Evolutionary conservation across 2,113 vertebrate species (phyloP).

Genomic region (Thermophis baileyi): DNA sequence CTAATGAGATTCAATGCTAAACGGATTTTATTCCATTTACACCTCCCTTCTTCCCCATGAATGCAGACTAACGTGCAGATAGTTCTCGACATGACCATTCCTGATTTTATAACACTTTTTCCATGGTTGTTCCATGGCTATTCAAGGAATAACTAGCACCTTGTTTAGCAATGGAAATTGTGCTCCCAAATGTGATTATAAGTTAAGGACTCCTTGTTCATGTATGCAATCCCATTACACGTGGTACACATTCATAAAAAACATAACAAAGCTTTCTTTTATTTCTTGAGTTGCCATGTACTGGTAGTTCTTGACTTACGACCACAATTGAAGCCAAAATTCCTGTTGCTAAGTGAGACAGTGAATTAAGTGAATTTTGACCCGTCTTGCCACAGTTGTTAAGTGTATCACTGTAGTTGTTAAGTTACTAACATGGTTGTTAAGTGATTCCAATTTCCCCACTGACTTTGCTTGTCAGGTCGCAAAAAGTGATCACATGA

Average conservation of each 20-base stretch:
- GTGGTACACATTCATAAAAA: not conserved
- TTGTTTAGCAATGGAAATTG: not conserved
- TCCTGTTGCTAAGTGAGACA: too few relatives aligned
- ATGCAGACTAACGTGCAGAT: not conserved
- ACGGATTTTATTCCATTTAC: not conserved
- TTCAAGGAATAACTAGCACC: not conserved
- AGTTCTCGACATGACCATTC: not conserved
- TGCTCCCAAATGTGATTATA: not conserved
- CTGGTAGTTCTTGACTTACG: too few relatives aligned
- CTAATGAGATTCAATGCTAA: not conserved
- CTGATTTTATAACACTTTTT: not conserved
- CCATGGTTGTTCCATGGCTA: not conserved
- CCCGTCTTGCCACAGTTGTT: too few relatives aligned
- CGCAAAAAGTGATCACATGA: too few relatives aligned
- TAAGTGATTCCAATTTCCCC: too few relatives aligned
- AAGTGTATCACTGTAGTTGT: too few relatives aligned
- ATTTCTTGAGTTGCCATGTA: too few relatives aligned
- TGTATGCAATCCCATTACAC: not conserved
- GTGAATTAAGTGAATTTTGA: too few relatives aligned
- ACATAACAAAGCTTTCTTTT: not conserved
- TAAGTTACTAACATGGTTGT: too few relatives aligned
- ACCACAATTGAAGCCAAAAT: too few relatives aligned
- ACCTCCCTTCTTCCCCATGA: not conserved
- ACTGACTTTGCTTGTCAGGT: too few relatives aligned
- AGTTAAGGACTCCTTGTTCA: not conserved